Conservation (phyloP, 2,113 vertebrate genomes). For the Lasiurus cinereus region DNA sequence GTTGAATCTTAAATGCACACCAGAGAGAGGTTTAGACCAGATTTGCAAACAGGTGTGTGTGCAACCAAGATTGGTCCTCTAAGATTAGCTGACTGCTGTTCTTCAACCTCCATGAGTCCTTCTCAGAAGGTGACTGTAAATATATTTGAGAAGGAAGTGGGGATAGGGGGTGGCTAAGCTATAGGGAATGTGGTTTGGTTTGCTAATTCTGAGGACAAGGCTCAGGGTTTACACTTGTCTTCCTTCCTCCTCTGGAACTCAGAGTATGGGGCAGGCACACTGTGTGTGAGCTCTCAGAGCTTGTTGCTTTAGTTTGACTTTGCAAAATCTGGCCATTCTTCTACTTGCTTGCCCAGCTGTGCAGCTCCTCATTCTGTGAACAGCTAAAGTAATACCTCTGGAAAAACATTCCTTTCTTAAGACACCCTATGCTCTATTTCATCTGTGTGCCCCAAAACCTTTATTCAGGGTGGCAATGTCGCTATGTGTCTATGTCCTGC, state of each 20-base stretch:
- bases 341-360: accelerated
- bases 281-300: accelerated
- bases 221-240: accelerated
- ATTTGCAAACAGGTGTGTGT: not conserved
- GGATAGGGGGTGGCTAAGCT: not conserved
- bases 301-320: not conserved
- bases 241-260: not conserved
- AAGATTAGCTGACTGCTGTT: accelerated
- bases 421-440: not conserved
- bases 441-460: too few relatives aligned
- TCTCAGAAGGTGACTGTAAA: too few relatives aligned
- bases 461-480: accelerated
- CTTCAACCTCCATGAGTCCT: accelerated
- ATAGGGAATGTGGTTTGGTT: not conserved
- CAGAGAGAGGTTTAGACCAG: not conserved
- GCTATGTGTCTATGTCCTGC: accelerated
- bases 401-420: accelerated
- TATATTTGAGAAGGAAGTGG: not conserved
- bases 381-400: accelerated
- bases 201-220: accelerated
- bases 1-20: not conserved
- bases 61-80: not conserved
- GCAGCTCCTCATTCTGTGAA: not conserved
- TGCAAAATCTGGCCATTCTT: accelerated
- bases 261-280: accelerated